Percentiles rank a stretch among this genome's conserved stretches.
Evolutionary conservation across 2,113 vertebrate species (phyloP).

Genomic region (Xenus cinereus): DNA sequence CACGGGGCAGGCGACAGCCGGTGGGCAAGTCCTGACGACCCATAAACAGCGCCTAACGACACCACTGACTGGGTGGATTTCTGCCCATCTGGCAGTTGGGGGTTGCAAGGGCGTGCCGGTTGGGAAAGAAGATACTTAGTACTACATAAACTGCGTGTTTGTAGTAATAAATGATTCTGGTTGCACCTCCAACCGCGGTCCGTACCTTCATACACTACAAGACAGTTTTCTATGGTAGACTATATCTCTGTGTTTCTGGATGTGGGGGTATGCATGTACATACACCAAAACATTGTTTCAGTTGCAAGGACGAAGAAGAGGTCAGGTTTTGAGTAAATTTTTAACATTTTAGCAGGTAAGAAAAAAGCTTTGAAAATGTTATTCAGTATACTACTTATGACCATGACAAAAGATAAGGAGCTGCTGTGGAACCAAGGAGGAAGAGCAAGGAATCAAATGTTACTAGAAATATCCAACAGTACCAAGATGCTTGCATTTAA

Average conservation of each 20-base stretch:
- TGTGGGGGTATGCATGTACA: rapidly evolving
- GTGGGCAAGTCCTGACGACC: too few species aligned
- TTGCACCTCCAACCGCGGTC: too few species aligned
- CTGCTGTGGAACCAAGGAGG: not conserved
- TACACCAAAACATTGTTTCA: rapidly evolving
- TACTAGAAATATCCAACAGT: not conserved
- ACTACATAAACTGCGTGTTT: too few species aligned
- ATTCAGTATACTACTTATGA: not conserved
- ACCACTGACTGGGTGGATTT: too few species aligned
- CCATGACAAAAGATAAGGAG: not conserved
- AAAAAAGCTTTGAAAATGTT: not conserved
- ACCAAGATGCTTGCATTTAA: not conserved
- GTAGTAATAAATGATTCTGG: too few species aligned
- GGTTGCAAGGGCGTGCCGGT: too few species aligned
- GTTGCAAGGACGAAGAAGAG: not conserved
- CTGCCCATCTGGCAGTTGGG: too few species aligned
- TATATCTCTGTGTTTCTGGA: not conserved
- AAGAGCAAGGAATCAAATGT: not conserved
- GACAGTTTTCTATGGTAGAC: not conserved
- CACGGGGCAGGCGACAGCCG: too few species aligned
- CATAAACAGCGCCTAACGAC: too few species aligned
- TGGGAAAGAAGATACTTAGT: too few species aligned
- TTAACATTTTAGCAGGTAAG: not conserved
- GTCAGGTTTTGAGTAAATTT: not conserved
- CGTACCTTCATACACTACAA: too few species aligned